Evolutionary conservation across 2,888 invertebrate species (phyloP).

Genomic region (Augiades crinisus): DNA sequence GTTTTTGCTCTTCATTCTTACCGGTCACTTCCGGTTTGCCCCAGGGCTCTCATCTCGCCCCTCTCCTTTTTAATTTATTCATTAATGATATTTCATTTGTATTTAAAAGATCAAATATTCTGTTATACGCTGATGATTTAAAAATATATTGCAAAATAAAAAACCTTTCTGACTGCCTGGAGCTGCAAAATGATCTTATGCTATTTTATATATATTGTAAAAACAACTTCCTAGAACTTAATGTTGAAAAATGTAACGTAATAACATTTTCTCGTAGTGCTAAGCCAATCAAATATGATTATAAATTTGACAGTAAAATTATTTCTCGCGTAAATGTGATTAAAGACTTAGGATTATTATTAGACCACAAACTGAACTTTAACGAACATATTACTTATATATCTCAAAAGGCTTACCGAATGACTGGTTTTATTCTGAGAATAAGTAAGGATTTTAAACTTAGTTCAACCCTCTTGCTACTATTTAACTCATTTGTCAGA

Average conservation of each 20-base stretch:
- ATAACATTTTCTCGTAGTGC: neutral
- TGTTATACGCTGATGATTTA: neutral
- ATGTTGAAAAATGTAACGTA: neutral
- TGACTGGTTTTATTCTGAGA: neutral
- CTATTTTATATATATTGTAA: slow-evolving; percentile 1
- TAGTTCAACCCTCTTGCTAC: neutral
- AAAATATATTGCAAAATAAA: neutral
- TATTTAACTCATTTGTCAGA: slow-evolving; percentile 1
- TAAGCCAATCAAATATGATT: neutral
- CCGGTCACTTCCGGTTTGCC: neutral
- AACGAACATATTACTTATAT: slow-evolving; percentile 1
- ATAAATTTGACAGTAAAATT: neutral
- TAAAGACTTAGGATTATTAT: neutral
- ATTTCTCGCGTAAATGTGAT: neutral
- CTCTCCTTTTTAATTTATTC: slow-evolving; percentile 5
- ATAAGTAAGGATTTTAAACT: neutral
- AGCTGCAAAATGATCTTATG: neutral
- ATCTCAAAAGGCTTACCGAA: neutral
- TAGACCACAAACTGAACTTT: neutral
- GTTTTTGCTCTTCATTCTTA: neutral
- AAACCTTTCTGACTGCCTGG: neutral
- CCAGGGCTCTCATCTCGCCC: neutral
- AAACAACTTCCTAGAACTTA: neutral
- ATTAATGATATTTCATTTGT: neutral
- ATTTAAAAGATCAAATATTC: neutral